Conservation (phyloP, 1,140 invertebrate species). For the Calliphora vicina region DNA sequence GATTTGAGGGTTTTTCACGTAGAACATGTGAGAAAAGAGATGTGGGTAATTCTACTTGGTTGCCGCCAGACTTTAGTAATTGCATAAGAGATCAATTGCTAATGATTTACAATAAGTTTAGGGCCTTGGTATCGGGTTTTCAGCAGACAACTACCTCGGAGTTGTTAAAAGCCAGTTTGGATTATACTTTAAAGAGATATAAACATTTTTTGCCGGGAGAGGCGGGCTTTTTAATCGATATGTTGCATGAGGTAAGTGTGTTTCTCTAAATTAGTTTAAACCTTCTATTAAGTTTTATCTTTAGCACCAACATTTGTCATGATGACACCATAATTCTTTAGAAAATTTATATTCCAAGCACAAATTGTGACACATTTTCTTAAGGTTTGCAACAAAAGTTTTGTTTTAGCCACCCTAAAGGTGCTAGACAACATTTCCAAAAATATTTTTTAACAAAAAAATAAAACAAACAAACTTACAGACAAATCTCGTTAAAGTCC, state of each 20-base stretch:
- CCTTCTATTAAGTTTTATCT: too few relatives aligned
- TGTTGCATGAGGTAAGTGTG: slow-evolving; percentile 60
- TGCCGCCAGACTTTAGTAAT: slow-evolving; percentile 75
- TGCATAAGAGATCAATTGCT: slow-evolving; percentile 74
- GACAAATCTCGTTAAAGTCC: slow-evolving; percentile 43
- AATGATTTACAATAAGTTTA: slow-evolving; percentile 72
- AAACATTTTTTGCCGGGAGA: slow-evolving; percentile 59
- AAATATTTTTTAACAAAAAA: too few relatives aligned
- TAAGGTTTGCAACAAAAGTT: not conserved
- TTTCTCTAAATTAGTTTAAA: too few relatives aligned
- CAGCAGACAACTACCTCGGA: slow-evolving; percentile 68
- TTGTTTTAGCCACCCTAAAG: slow-evolving; percentile 44
- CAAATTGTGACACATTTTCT: slow-evolving; percentile 15
- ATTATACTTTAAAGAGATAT: slow-evolving; percentile 55
- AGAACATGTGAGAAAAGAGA: slow-evolving; percentile 70
- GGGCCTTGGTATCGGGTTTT: slow-evolving; percentile 71
- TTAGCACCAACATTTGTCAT: not conserved
- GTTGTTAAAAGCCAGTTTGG: slow-evolving; percentile 62
- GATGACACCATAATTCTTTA: not conserved
- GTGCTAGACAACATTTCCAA: slow-evolving; percentile 27
- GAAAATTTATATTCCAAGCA: not conserved
- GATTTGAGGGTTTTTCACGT: slow-evolving; percentile 65
- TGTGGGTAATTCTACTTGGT: slow-evolving; percentile 73
- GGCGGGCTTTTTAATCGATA: slow-evolving; percentile 60
- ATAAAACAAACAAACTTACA: too few relatives aligned